phyloP scores from a whole-genome alignment of 1,140 invertebrate species.

The Diabrotica virgifera region DNA sequence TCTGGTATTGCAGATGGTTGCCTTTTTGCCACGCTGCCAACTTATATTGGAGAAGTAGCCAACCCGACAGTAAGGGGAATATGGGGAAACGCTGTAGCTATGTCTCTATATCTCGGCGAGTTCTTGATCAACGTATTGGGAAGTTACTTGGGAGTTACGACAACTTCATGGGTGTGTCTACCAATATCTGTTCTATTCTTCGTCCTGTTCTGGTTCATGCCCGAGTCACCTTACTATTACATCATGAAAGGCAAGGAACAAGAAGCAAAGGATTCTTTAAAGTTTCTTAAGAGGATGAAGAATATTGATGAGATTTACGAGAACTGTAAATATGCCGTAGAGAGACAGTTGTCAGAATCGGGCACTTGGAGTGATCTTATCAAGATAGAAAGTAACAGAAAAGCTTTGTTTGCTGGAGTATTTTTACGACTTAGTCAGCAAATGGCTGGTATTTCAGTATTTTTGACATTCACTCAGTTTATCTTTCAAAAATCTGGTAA shows the following conservation, averaged over 20 bases:
- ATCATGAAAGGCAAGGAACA: constrained; percentile 34
- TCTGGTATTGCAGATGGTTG: constrained; percentile 8
- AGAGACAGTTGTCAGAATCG: constrained; percentile 34
- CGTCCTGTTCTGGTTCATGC: constrained; percentile 30
- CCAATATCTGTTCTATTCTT: not conserved
- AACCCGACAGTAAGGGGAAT: constrained; percentile 62
- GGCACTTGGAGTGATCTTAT: constrained; percentile 32
- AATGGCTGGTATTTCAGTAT: constrained; percentile 32
- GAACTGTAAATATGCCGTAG: constrained; percentile 34
- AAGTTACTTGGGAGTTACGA: constrained; percentile 19
- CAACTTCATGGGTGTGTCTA: constrained; percentile 22
- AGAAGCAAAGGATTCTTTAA: constrained; percentile 34
- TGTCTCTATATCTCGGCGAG: constrained; percentile 54
- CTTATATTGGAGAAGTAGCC: constrained; percentile 64
- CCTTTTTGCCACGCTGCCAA: constrained; percentile 43
- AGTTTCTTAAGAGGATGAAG: constrained; percentile 51
- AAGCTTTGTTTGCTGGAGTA: constrained; percentile 32
- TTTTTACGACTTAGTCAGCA: constrained; percentile 35
- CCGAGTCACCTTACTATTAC: constrained; percentile 42
- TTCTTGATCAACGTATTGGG: constrained; percentile 49
- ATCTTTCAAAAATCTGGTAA: constrained; percentile 33
- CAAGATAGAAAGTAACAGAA: constrained; percentile 37
- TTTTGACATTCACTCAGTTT: constrained; percentile 34
- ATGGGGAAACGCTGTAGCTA: constrained; percentile 50
- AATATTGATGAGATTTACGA: constrained; percentile 35